These are phyloP conservation scores for Bimastos eiseni DNA, from an alignment of 2,888 invertebrate species.

Conservation along the genomic window DNA sequence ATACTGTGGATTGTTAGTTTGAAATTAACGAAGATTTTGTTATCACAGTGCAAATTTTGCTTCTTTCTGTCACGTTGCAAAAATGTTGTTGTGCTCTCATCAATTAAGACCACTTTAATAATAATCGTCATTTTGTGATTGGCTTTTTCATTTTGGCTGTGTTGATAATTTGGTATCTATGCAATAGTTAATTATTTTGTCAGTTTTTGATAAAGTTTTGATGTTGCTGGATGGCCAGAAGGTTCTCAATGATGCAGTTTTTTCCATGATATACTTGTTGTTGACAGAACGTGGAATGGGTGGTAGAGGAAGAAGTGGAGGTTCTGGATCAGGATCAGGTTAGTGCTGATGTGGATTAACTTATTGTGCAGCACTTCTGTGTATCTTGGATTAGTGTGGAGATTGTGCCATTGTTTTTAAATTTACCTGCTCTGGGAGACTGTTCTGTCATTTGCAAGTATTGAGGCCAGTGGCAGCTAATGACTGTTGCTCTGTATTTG, in stretches of 20 bases:
- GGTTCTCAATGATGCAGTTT: too few relatives aligned
- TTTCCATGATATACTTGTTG: not conserved
- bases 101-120: too few relatives aligned
- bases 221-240: not conserved
- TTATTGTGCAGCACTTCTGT: too few relatives aligned
- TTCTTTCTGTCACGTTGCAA: not conserved
- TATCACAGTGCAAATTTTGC: not conserved
- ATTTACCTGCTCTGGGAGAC: too few relatives aligned
- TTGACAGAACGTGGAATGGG: constrained; percentile 22
- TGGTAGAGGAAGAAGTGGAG: not conserved
- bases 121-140: not conserved
- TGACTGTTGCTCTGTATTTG: too few relatives aligned
- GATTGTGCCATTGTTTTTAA: too few relatives aligned
- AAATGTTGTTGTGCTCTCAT: too few relatives aligned
- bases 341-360: not conserved
- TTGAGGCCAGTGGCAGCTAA: too few relatives aligned
- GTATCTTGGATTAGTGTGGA: too few relatives aligned
- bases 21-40: too few relatives aligned
- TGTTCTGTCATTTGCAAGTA: too few relatives aligned
- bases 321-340: not conserved
- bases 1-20: too few relatives aligned
- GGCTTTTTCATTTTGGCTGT: not conserved
- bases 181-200: not conserved
- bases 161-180: not conserved
- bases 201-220: not conserved